phyloP scores from a whole-genome alignment of 2,113 vertebrate species.

The Girardinichthys multiradiatus region DNA sequence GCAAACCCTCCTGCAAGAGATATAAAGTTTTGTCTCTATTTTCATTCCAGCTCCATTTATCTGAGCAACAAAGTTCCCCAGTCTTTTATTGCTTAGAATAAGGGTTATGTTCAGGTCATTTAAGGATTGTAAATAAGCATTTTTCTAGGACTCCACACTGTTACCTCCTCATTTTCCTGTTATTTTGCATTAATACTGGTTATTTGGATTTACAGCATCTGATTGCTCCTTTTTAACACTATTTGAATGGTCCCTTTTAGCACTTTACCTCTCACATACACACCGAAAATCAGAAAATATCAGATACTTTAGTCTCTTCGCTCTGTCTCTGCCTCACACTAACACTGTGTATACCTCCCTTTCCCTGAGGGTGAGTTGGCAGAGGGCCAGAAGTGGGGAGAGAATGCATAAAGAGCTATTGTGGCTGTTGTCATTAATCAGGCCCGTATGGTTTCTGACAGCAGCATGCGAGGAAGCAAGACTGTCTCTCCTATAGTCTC shows the following conservation, averaged over 20 bases:
- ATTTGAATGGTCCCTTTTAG: conserved; percentile 10
- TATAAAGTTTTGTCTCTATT: conserved; percentile 51
- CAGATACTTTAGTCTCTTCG: conserved; percentile 57
- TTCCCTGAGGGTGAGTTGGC: conserved; percentile 76
- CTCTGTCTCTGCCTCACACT: conserved; percentile 18
- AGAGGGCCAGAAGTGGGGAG: conserved; percentile 66
- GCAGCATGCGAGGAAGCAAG: conserved; percentile 74
- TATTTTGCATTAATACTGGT: conserved; percentile 47
- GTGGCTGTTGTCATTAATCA: conserved; percentile 82
- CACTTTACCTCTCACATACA: conserved; percentile 36
- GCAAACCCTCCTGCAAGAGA: conserved; percentile 40
- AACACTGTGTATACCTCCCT: conserved; percentile 55
- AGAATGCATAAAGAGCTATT: conserved; percentile 78
- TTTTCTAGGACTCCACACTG: conserved; percentile 12
- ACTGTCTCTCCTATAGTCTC: conserved; percentile 70
- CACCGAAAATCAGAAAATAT: conserved; percentile 57
- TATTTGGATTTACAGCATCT: conserved; percentile 61
- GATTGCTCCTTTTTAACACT: conserved; percentile 65
- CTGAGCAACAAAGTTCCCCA: conserved; percentile 31
- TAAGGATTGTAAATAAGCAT: conserved; percentile 25
- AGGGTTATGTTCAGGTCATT: conserved; percentile 33
- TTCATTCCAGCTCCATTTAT: conserved; percentile 40
- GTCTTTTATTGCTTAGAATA: conserved; percentile 33
- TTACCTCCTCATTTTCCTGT: conserved; percentile 26
- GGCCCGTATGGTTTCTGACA: conserved; percentile 80